phyloP scores from a whole-genome alignment of 2,113 vertebrate genomes.

The Sebastes schlegelii region DNA sequence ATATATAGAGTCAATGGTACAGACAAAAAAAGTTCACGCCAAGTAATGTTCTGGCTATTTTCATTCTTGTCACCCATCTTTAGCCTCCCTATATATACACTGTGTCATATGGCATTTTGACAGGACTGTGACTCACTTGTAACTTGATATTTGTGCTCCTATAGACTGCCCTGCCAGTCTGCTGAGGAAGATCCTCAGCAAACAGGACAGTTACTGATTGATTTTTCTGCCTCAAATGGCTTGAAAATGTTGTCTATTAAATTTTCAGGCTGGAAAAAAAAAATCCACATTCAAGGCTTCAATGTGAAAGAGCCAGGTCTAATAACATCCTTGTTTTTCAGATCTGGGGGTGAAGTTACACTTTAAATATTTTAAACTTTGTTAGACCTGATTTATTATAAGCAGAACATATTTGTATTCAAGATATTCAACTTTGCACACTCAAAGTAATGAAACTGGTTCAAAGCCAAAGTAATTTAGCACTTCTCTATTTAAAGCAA shows the following conservation, averaged over 20 bases:
- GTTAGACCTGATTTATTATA: neutral
- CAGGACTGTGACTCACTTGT: neutral
- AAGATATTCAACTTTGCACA: conserved; percentile 10
- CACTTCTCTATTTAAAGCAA: neutral
- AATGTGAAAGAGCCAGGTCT: conserved; percentile 23
- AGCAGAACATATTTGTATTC: neutral
- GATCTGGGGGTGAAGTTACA: neutral
- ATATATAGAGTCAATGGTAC: too few species aligned
- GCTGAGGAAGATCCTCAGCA: conserved; percentile 3
- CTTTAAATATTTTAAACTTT: conserved; percentile 9
- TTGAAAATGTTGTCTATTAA: conserved; percentile 24
- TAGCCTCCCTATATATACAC: neutral
- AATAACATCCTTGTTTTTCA: neutral
- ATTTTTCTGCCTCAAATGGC: conserved; percentile 40
- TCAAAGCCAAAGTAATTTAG: conserved; percentile 16
- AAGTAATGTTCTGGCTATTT: neutral
- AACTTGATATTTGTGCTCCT: neutral
- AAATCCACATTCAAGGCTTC: conserved; percentile 16
- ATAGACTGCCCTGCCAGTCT: too few species aligned
- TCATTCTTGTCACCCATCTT: neutral
- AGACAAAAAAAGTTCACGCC: neutral
- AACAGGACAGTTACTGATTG: conserved; percentile 12
- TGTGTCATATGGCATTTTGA: neutral
- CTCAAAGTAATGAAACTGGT: conserved; percentile 43
- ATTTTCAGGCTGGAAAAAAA: neutral